Conservation (phyloP, 2,113 vertebrate species). For the Oreocharis arfaki region DNA sequence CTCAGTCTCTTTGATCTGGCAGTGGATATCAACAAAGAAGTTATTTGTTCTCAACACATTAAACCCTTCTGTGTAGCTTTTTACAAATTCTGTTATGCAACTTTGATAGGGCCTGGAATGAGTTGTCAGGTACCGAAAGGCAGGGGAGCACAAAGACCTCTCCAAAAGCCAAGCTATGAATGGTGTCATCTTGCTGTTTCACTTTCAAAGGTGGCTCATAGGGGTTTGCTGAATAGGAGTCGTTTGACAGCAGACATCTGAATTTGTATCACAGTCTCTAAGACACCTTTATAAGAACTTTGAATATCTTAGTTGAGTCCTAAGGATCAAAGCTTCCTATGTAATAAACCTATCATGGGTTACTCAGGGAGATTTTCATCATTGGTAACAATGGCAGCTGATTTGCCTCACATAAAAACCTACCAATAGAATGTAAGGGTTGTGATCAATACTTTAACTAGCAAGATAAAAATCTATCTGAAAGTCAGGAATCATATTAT, state of each 20-base stretch:
- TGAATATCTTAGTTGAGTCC: conserved; percentile 27
- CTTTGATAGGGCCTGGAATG: conserved; percentile 33
- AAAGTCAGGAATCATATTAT: not conserved
- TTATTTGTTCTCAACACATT: conserved; percentile 65
- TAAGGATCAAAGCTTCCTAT: conserved; percentile 35
- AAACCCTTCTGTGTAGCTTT: conserved; percentile 36
- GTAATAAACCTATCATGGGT: not conserved
- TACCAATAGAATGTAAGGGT: not conserved
- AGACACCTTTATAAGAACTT: conserved; percentile 40
- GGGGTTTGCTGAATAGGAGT: conserved; percentile 44
- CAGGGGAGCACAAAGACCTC: conserved; percentile 43
- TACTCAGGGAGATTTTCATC: not conserved
- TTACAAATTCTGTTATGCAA: conserved; percentile 63
- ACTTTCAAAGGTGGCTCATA: conserved; percentile 53
- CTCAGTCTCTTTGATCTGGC: conserved; percentile 41
- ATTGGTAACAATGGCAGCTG: not conserved
- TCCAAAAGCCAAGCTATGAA: conserved; percentile 42
- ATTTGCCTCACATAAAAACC: not conserved
- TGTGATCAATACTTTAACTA: conserved; percentile 38
- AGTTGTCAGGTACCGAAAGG: conserved; percentile 34
- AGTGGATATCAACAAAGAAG: conserved; percentile 58
- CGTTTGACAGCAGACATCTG: conserved; percentile 50
- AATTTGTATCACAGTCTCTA: conserved; percentile 48
- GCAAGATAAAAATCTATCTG: not conserved
- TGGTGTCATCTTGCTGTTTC: conserved; percentile 61